phyloP scores from a whole-genome alignment of 2,113 vertebrate species.

The Urocynchramus pylzowi region DNA sequence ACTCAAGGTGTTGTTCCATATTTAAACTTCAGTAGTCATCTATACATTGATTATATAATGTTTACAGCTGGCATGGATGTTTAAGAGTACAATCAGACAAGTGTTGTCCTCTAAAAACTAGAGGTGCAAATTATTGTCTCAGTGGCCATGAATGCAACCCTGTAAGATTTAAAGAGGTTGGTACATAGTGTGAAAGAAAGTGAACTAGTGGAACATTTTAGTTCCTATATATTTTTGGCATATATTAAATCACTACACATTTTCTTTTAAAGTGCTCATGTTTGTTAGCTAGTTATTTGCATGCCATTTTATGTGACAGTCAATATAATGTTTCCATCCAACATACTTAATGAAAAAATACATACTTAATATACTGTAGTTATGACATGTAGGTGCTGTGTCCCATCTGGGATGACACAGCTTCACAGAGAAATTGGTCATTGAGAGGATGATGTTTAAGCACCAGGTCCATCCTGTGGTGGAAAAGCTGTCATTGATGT shows the following conservation, averaged over 20 bases:
- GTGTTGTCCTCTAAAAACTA: not conserved
- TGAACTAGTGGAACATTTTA: not conserved
- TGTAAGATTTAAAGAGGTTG: not conserved
- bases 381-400: not conserved
- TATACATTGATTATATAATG: not conserved
- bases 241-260: not conserved
- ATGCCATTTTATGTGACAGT: not conserved
- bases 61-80: not conserved
- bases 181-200: not conserved
- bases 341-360: not conserved
- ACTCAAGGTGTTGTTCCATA: not conserved
- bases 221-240: not conserved
- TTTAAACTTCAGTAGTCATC: not conserved
- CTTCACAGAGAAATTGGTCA: not conserved
- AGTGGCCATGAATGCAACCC: not conserved
- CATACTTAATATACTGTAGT: not conserved
- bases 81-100: not conserved
- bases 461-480: not conserved
- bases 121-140: not conserved
- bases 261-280: not conserved
- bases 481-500: not conserved
- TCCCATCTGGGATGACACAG: not conserved
- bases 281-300: not conserved
- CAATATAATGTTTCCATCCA: not conserved
- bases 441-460: not conserved